Evolutionary conservation across 2,113 vertebrate genomes (phyloP), one percentile per base, ranked within the genome.

Genomic region (Crotalus horridus): DNA sequence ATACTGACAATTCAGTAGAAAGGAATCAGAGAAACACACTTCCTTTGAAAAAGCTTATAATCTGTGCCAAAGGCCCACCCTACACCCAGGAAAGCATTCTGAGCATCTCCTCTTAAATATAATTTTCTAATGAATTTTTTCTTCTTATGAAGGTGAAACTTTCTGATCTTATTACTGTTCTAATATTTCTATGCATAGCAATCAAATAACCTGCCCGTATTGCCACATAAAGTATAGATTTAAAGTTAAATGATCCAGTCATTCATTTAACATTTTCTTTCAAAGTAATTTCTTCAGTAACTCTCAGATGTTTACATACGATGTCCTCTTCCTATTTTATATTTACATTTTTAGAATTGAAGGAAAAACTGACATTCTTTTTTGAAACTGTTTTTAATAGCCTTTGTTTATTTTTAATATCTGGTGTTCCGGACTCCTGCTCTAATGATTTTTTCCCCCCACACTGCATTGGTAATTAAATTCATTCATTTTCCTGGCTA

Each of bases 391-490:
- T 97, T 98, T 96, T 98, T 98, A 97, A 98, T 98, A 97, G 96
- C 96, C 96, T 97, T 97, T 98, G 98, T 98, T 98, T 98, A 97
- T 97, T 97, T 98, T 98, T 98, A 98, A 98, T 98, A 97, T 92
- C 89, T 97, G 96, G 95, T 51, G 97, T 98, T 98, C 97, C 97
- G 97, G 97, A 95, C 96, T 96, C 95, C 96, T 97, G 98, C 97
- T 97, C 97, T 98, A 98, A 98, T 98, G 98, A 98, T 98, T 98
- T 98, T 97, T 98, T 97, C 96, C 23, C 11, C 33, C n/a, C 97
- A 97, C 97, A 97, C 97, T 97, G 97, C 98, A 98, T 98, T 98
- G 97, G 97, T 98, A 98, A 98, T 98, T 98, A 98, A 98, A 98
- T 98, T 97, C 97, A 98, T 98, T 98, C 98, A 98, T 98, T 98